A percentile compares a stretch with the other conserved stretches of the same genome.
Evolutionary conservation across 2,888 invertebrate species (phyloP).

Genomic region (Lasiommata megera): DNA sequence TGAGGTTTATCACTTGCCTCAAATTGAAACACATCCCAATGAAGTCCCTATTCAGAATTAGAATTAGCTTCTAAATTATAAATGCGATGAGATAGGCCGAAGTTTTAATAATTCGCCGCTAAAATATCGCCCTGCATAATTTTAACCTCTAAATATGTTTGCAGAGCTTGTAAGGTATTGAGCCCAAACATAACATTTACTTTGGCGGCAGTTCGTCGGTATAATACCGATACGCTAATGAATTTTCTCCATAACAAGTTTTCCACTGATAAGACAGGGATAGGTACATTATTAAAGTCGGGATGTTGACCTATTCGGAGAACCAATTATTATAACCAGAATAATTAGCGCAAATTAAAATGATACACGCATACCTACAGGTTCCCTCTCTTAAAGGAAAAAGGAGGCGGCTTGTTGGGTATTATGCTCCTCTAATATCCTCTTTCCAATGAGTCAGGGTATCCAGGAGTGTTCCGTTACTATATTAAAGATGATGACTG

Average conservation of each 20-base stretch:
- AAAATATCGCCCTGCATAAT: slow-evolving; percentile 9
- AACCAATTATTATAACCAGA: not conserved
- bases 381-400: too few species aligned
- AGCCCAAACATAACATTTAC: slow-evolving; percentile 15
- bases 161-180: slow-evolving; percentile 9
- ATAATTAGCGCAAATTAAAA: too few species aligned
- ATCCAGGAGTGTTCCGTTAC: too few species aligned
- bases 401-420: too few species aligned
- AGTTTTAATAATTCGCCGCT: slow-evolving; percentile 8
- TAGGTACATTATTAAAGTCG: not conserved
- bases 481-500: too few species aligned
- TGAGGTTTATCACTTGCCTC: too few species aligned
- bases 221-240: slow-evolving; percentile 46
- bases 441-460: too few species aligned
- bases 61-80: not conserved
- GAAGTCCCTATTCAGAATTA: not conserved
- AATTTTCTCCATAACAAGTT: slow-evolving; percentile 48
- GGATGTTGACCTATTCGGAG: not conserved
- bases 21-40: not conserved
- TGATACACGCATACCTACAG: too few species aligned
- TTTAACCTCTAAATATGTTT: slow-evolving; percentile 9
- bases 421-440: too few species aligned
- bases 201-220: slow-evolving; percentile 7
- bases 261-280: not conserved
- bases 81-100: not conserved